Base-by-base conservation (phyloP, 2,113 vertebrate species). In the Rutilus rutilus region DNA sequence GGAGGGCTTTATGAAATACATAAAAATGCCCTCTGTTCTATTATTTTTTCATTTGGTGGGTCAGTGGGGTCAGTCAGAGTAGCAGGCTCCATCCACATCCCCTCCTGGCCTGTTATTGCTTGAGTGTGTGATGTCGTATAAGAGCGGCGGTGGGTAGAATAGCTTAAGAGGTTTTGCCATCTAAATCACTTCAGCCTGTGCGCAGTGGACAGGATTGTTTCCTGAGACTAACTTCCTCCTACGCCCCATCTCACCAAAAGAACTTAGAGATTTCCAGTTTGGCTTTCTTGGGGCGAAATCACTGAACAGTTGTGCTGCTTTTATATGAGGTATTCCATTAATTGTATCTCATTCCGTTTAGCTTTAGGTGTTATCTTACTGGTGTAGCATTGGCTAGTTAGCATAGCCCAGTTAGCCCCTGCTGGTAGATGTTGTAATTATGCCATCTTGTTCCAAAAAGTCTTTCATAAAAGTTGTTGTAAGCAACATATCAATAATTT, bases 11-110 rank as follows among this genome's bases (percentile, higher is more conserved):
- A 62, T 88, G 79, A 91, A 91, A 90, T 86, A 89, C 87, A 91
- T 90, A 90, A 91, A 91, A 92, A 90, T 86, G 78, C 91, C 52
- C 89, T 87, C 69, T 81, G 86, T 82, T 83, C 85, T 91, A 30
- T 39, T 85, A 90, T 92, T 90, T 91, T 91, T 90, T 90, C 74
- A 91, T 92, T 91, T 91, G 88, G 88, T 88, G 89, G 88, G 90
- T 91, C 91, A 88, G 86, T 86, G 89, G 57, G 76, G 87, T 89
- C 89, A 88, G 77, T 85, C 86, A 78, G 86, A 85, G 81, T 86
- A 84, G 84, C 62, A 36, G n/a, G 84, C 88, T 91, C 88, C 33
- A 84, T 91, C 88, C 86, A 67, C 85, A 89, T 88, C 59, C 11
- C 79, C 71, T 83, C 87, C 87, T 73, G 62, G 81, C 78, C 82